phyloP scores from a whole-genome alignment of 1,140 invertebrate species.

The Delia radicum region DNA sequence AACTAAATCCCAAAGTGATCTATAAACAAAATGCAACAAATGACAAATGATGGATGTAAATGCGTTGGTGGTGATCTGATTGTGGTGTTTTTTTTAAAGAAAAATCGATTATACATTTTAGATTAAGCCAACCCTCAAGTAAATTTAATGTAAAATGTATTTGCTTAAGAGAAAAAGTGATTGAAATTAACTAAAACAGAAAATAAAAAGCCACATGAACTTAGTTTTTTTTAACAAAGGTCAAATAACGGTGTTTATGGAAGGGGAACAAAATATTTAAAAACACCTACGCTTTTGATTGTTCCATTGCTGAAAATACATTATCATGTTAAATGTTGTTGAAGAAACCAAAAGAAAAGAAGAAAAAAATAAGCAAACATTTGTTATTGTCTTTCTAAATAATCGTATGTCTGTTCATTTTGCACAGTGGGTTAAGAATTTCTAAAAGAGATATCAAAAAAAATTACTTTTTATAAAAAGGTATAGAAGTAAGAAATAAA shows the following conservation, averaged over 20 bases:
- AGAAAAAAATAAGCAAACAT: not conserved
- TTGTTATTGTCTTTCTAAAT: not conserved
- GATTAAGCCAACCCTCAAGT: not conserved
- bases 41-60: constrained; percentile 4
- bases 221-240: not conserved
- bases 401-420: not conserved
- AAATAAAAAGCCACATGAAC: not conserved
- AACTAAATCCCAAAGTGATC: not conserved
- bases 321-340: not conserved
- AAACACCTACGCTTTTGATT: not conserved
- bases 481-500: too few species aligned
- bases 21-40: not conserved
- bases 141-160: not conserved
- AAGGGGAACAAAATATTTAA: not conserved
- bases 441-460: too few species aligned
- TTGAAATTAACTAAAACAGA: not conserved
- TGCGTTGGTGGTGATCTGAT: not conserved
- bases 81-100: not conserved
- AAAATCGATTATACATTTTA: not conserved
- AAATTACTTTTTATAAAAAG: too few species aligned
- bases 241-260: not conserved
- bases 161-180: not conserved
- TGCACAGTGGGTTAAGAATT: too few species aligned
- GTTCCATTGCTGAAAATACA: not conserved
- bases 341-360: not conserved